A percentile compares a stretch with the other conserved stretches of the same genome.
Conservation (phyloP, 1,140 invertebrate species). For the Arctopsyche grandis region DNA sequence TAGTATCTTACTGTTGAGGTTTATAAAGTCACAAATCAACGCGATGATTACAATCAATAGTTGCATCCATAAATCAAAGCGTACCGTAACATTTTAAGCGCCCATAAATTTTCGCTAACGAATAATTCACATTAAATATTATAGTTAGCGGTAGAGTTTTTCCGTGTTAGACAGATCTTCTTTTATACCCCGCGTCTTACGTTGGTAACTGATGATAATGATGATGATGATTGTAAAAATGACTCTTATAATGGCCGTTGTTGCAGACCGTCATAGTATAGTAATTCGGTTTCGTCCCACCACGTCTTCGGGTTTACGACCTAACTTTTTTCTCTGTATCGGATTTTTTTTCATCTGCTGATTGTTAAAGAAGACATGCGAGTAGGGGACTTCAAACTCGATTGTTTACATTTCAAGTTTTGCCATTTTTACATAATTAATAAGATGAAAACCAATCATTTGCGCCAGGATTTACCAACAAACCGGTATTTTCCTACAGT, state of each 20-base stretch:
- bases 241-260: not conserved
- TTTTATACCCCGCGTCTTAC: too few species aligned
- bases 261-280: not conserved
- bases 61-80: not conserved
- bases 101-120: slow-evolving; percentile 7
- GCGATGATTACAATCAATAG: not conserved
- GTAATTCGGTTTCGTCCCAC: slow-evolving; percentile 9
- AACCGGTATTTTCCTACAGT: too few species aligned
- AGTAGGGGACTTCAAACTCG: slow-evolving; percentile 8
- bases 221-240: slow-evolving; percentile 4
- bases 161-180: not conserved
- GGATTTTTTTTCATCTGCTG: not conserved
- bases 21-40: not conserved
- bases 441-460: too few species aligned
- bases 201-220: not conserved
- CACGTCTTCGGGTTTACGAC: slow-evolving; percentile 11
- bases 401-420: too few species aligned
- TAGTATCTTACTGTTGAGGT: too few species aligned
- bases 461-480: too few species aligned
- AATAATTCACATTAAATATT: not conserved
- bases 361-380: slow-evolving; percentile 8
- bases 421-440: too few species aligned
- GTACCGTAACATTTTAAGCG: not conserved
- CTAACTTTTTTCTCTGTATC: slow-evolving; percentile 10
- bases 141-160: not conserved